Percentiles rank a stretch among this genome's conserved stretches.
phyloP scores from a whole-genome alignment of 2,113 vertebrate species.

The Thomomys bottae region DNA sequence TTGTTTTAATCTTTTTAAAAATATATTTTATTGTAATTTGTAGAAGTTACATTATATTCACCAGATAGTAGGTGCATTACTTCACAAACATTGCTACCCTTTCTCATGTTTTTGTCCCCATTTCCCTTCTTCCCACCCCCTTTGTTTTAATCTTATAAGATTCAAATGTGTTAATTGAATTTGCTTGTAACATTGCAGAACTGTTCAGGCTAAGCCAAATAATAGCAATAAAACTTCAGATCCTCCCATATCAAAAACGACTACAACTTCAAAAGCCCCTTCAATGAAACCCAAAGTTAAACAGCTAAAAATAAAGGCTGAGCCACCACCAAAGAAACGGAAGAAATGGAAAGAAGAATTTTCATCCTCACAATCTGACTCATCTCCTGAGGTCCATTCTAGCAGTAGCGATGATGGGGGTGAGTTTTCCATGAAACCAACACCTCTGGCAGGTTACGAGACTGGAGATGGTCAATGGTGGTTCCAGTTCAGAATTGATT shows the following conservation, averaged over 20 bases:
- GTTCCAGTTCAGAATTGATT: not conserved
- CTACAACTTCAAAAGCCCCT: slow-evolving; percentile 87
- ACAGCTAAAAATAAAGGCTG: slow-evolving; percentile 92
- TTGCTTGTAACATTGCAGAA: slow-evolving; percentile 80
- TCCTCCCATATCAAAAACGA: slow-evolving; percentile 84
- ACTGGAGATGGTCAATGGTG: not conserved
- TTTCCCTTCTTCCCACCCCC: too few relatives aligned
- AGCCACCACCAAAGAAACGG: slow-evolving; percentile 98
- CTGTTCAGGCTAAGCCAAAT: slow-evolving; percentile 84
- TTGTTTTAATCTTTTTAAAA: slow-evolving; percentile 55
- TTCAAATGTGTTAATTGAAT: slow-evolving; percentile 53
- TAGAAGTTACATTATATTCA: too few relatives aligned
- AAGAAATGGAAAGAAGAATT: slow-evolving; percentile 98
- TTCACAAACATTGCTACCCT: too few relatives aligned
- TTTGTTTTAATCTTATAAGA: slow-evolving; percentile 47
- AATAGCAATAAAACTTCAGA: slow-evolving; percentile 84
- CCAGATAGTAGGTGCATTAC: too few relatives aligned
- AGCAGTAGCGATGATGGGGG: slow-evolving; percentile 89
- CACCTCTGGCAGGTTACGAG: too few relatives aligned
- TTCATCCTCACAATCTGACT: slow-evolving; percentile 90
- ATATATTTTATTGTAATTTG: too few relatives aligned
- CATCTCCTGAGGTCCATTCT: slow-evolving; percentile 90
- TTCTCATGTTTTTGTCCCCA: too few relatives aligned
- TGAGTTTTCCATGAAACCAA: slow-evolving; percentile 76
- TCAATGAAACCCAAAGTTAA: slow-evolving; percentile 91